Conservation (phyloP, 2,113 vertebrate species). For the Oreochromis niloticus region DNA sequence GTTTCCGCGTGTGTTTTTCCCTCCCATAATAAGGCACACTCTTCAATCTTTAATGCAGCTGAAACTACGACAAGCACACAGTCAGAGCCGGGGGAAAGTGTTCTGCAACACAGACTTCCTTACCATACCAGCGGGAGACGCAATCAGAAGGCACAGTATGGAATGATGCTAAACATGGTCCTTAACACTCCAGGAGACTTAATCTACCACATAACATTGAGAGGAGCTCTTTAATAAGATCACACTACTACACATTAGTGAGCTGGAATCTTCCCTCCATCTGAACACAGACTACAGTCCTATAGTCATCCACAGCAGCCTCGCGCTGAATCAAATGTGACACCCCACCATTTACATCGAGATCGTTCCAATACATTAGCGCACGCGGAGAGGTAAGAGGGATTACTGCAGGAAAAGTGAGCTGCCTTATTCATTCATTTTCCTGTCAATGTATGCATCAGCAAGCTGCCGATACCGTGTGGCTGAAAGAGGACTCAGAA, state of each 20-base stretch:
- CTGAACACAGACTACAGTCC: background rate
- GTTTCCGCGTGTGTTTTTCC: background rate
- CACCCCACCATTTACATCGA: conserved; percentile 3
- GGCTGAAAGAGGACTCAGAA: background rate
- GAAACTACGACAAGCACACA: conserved; percentile 54
- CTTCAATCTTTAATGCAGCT: conserved; percentile 64
- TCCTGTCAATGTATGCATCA: conserved; percentile 30
- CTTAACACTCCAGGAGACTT: background rate
- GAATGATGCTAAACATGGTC: conserved; percentile 1
- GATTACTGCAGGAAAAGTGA: conserved; percentile 27
- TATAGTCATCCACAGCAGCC: background rate
- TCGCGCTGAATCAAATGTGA: background rate
- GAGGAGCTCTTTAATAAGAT: background rate
- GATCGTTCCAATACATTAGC: background rate
- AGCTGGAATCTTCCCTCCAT: background rate
- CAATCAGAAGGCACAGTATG: conserved; percentile 18
- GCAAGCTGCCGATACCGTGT: background rate
- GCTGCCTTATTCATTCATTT: conserved; percentile 29
- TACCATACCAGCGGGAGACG: conserved; percentile 34
- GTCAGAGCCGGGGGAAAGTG: conserved; percentile 29
- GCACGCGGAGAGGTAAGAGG: background rate
- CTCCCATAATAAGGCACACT: conserved; percentile 35
- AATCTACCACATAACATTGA: background rate
- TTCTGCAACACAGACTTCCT: conserved; percentile 33
- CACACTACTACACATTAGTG: background rate